Evolutionary conservation across 2,888 invertebrate species (phyloP).

Genomic region (Andrena hattorfiana): DNA sequence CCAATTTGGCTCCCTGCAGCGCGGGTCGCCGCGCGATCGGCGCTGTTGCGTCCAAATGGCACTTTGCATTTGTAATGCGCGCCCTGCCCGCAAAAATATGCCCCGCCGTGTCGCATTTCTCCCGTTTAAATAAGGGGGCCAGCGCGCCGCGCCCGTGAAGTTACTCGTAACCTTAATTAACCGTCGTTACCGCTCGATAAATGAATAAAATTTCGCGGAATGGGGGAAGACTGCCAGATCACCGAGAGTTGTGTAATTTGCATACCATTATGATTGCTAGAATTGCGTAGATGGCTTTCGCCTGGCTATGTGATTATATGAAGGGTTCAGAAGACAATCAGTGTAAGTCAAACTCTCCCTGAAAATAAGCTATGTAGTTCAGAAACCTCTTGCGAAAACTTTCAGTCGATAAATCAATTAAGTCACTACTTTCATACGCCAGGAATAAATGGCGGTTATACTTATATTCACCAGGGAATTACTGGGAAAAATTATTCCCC

Average conservation of each 20-base stretch:
- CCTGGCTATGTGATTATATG: too few relatives aligned
- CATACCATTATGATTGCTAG: not conserved
- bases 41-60: conserved; percentile 63
- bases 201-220: conserved; percentile 10
- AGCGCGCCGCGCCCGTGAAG: conserved; percentile 24
- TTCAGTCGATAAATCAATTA: too few relatives aligned
- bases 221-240: not conserved
- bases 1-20: conserved; percentile 63
- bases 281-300: not conserved
- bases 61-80: conserved; percentile 54
- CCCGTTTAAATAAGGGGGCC: not conserved
- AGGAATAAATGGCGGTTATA: too few relatives aligned
- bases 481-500: too few relatives aligned
- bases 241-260: not conserved
- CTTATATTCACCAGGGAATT: too few relatives aligned
- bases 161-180: conserved; percentile 54
- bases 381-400: too few relatives aligned
- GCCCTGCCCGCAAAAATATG: conserved; percentile 41
- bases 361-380: too few relatives aligned
- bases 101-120: conserved; percentile 13
- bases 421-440: too few relatives aligned
- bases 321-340: too few relatives aligned
- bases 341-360: too few relatives aligned
- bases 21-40: conserved; percentile 59
- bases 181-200: conserved; percentile 41